A percentile compares a stretch with the other conserved stretches of the same genome.
These are phyloP conservation scores for Embiotoca jacksoni DNA, from an alignment of 2,113 vertebrate species.

Conservation along the genomic window DNA sequence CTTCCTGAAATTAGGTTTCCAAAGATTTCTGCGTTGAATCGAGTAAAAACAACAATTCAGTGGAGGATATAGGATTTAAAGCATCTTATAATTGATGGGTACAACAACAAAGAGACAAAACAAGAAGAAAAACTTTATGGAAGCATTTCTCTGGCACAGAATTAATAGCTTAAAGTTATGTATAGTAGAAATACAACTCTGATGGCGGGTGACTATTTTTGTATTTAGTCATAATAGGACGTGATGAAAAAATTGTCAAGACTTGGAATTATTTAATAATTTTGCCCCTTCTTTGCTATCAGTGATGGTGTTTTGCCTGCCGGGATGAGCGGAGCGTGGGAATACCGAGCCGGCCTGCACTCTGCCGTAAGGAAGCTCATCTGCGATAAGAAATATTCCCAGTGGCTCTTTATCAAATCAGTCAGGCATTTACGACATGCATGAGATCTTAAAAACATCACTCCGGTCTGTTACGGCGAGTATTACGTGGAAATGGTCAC, in stretches of 20 bases:
- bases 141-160: too few relatives aligned
- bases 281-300: too few relatives aligned
- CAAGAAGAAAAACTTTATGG: neutral
- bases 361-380: slow-evolving; percentile 10
- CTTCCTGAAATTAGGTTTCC: slow-evolving; percentile 5
- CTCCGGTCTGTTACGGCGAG: too few relatives aligned
- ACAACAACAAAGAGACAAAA: neutral
- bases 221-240: too few relatives aligned
- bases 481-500: too few relatives aligned
- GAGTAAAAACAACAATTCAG: neutral
- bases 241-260: too few relatives aligned
- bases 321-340: slow-evolving; percentile 44
- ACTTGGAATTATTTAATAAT: too few relatives aligned
- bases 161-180: too few relatives aligned
- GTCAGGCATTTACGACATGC: too few relatives aligned
- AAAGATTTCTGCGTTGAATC: slow-evolving; percentile 17
- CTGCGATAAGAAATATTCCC: neutral
- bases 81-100: neutral
- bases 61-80: slow-evolving; percentile 1
- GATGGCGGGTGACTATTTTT: too few relatives aligned
- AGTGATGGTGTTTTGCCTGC: slow-evolving; percentile 12
- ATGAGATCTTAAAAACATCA: too few relatives aligned
- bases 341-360: slow-evolving; percentile 11
- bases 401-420: slow-evolving; percentile 4
- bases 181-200: too few relatives aligned